Evolutionary conservation across 2,888 invertebrate genomes (phyloP).

Genomic region (Anaspis maculata): DNA sequence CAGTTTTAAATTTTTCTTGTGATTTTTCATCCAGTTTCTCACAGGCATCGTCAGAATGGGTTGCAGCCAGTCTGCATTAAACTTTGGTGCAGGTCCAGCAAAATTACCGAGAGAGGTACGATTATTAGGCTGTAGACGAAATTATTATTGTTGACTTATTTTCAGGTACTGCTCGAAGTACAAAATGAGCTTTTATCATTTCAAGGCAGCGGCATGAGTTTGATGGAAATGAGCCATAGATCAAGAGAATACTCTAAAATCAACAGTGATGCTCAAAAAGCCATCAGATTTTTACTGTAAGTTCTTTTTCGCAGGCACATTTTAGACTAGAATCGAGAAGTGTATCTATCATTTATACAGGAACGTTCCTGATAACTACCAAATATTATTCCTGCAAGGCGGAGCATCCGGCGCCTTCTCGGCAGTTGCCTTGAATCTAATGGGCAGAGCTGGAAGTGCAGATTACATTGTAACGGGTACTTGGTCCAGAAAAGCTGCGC

Average conservation of each 20-base stretch:
- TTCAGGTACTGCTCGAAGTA: constrained; percentile 75
- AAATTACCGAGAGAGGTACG: constrained; percentile 86
- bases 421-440: constrained; percentile 84
- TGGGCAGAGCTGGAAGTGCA: constrained; percentile 67
- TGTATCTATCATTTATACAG: constrained; percentile 46
- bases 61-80: constrained; percentile 36
- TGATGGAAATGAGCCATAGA: constrained; percentile 93
- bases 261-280: constrained; percentile 55
- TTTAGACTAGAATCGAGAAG: background rate
- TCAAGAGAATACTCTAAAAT: constrained; percentile 77
- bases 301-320: background rate
- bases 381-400: constrained; percentile 88
- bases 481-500: constrained; percentile 93
- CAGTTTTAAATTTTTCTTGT: too few relatives aligned
- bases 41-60: too few relatives aligned
- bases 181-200: constrained; percentile 76
- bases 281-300: constrained; percentile 60
- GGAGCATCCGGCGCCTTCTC: constrained; percentile 95
- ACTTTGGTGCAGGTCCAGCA: constrained; percentile 93
- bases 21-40: too few relatives aligned
- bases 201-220: constrained; percentile 73
- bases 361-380: constrained; percentile 86
- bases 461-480: constrained; percentile 84
- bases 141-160: too few relatives aligned
- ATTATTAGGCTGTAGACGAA: too few relatives aligned